Conservation (phyloP, 2,888 invertebrate genomes). For the Chalcosyrphus nemorum region DNA sequence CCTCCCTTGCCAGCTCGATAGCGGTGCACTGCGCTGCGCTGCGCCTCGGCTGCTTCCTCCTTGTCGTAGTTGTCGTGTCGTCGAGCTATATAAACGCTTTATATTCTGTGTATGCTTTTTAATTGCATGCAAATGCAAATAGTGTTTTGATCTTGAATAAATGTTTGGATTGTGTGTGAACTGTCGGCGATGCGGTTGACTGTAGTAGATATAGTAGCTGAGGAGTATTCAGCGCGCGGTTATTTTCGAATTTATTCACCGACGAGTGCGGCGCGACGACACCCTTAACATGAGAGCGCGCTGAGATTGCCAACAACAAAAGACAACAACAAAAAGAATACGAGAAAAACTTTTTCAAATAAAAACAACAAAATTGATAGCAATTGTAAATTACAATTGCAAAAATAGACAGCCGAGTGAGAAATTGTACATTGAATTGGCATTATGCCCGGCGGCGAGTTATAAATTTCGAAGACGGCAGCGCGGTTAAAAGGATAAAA, state of each 20-base stretch:
- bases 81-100: conserved; percentile 12
- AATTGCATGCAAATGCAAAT: conserved; percentile 69
- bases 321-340: conserved; percentile 9
- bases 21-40: too few relatives aligned
- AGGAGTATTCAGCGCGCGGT: background rate
- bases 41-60: background rate
- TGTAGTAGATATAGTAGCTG: background rate
- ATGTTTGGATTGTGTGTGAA: conserved; percentile 49
- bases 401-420: conserved; percentile 67
- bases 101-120: conserved; percentile 28
- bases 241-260: conserved; percentile 30
- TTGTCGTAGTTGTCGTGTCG: background rate
- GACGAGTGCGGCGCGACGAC: conserved; percentile 15
- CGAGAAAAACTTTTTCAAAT: background rate
- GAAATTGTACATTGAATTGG: conserved; percentile 68
- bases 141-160: conserved; percentile 73
- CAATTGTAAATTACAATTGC: conserved; percentile 72
- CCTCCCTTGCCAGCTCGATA: background rate
- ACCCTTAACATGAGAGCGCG: conserved; percentile 21
- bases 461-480: conserved; percentile 55
- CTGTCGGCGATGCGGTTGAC: background rate
- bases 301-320: conserved; percentile 29
- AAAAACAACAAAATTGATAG: conserved; percentile 65
- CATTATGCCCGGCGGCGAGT: conserved; percentile 60
- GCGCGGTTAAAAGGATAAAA: conserved; percentile 17